Conservation (phyloP, 2,113 vertebrate genomes). For the Neogobius melanostomus region DNA sequence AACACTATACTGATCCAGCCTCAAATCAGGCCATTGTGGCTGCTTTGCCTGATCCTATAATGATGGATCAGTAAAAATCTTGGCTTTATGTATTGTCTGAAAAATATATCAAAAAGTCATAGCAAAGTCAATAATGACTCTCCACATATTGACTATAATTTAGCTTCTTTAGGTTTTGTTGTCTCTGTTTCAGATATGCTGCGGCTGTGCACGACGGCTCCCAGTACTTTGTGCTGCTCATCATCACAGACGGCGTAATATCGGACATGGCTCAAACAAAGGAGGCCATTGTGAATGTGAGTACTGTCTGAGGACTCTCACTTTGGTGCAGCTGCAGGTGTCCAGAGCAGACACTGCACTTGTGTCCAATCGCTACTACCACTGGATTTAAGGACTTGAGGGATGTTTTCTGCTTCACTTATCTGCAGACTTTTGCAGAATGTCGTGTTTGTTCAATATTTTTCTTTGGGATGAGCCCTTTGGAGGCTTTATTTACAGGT, state of each 20-base stretch:
- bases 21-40: no score
- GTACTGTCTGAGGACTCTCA: constrained; percentile 46
- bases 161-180: not conserved
- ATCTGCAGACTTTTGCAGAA: constrained; percentile 8
- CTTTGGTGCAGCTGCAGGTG: constrained; percentile 22
- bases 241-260: constrained; percentile 96
- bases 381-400: constrained; percentile 47
- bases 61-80: no score
- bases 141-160: no score
- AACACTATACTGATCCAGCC: no score
- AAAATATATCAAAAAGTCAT: no score
- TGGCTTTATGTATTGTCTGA: no score
- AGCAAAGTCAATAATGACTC: no score
- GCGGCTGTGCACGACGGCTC: constrained; percentile 87
- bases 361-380: constrained; percentile 36
- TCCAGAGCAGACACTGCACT: constrained; percentile 30
- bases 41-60: no score
- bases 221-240: constrained; percentile 93
- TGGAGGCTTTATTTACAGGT: constrained; percentile 11
- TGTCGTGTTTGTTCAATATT: constrained; percentile 39
- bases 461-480: constrained; percentile 27
- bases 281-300: constrained; percentile 95
- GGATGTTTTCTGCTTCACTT: constrained; percentile 56
- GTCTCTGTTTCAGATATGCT: constrained; percentile 76
- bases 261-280: constrained; percentile 98